These are phyloP conservation scores for Cataglyphis hispanica DNA, from an alignment of 1,140 invertebrate species.

Conservation along the genomic window DNA sequence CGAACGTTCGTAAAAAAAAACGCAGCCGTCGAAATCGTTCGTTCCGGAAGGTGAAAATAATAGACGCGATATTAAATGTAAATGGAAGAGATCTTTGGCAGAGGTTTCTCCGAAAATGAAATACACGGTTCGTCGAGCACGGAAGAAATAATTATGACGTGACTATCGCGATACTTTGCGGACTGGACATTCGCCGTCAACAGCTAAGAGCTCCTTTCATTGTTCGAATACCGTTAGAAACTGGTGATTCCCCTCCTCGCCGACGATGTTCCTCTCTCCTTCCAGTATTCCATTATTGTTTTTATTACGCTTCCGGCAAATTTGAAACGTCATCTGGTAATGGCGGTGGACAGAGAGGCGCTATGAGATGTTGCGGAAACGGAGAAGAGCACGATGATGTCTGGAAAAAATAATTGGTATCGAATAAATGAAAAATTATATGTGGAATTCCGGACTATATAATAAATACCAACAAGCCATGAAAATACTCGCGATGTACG, in stretches of 20 bases:
- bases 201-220: constrained; percentile 21
- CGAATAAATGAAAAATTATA: background rate
- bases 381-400: background rate
- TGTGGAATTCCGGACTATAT: background rate
- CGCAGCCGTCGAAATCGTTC: constrained; percentile 24
- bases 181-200: constrained; percentile 34
- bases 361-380: background rate
- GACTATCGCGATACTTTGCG: constrained; percentile 23
- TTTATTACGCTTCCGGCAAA: constrained; percentile 53
- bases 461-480: background rate
- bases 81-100: background rate
- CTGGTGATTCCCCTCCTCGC: constrained; percentile 34
- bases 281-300: constrained; percentile 42
- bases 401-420: background rate
- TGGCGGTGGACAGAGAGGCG: background rate
- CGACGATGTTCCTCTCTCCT: constrained; percentile 13
- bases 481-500: background rate
- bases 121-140: constrained; percentile 2
- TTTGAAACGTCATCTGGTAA: constrained; percentile 42
- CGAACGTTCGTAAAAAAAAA: constrained; percentile 16
- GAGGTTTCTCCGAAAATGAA: constrained; percentile 24
- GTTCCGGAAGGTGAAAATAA: background rate
- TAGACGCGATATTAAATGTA: background rate
- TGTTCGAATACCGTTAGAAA: constrained; percentile 54
- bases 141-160: constrained; percentile 46